Evolutionary conservation across 2,797 vertebrate species (phyloP).

Genomic region (Cossypha caffra): DNA sequence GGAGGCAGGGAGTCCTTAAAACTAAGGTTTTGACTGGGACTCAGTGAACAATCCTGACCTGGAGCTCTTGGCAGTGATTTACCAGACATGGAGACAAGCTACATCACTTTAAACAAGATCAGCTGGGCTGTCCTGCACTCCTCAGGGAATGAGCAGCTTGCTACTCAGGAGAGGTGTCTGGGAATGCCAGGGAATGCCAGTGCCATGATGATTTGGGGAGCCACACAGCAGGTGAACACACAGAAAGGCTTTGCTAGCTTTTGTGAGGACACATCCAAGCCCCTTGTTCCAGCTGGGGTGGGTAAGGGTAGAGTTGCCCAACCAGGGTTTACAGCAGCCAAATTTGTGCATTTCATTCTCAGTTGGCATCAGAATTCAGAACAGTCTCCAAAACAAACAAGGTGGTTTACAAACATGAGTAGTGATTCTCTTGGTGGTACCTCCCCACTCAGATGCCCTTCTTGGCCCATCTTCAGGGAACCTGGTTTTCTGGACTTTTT

Average conservation of each 20-base stretch:
- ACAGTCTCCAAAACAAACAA: background rate
- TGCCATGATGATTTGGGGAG: fast-evolving
- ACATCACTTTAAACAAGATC: background rate
- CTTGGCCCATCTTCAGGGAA: background rate
- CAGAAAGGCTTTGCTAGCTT: background rate
- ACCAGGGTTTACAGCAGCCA: background rate
- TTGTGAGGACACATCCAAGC: background rate
- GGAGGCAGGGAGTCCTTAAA: background rate
- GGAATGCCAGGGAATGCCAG: background rate
- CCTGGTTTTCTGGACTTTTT: background rate
- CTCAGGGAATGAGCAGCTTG: background rate
- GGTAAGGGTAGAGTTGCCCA: background rate
- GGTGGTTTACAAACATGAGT: background rate
- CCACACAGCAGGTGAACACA: background rate
- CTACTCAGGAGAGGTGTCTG: background rate
- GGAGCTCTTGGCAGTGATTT: background rate
- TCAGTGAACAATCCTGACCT: background rate
- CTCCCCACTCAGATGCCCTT: background rate
- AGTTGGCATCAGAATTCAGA: background rate
- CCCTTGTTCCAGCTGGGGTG: background rate
- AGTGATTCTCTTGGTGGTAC: background rate
- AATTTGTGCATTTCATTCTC: background rate
- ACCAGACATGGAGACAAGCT: background rate
- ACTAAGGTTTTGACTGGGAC: background rate
- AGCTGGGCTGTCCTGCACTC: background rate